Base-by-base conservation (phyloP, 2,888 invertebrate species). In the Phalera bucephala region DNA sequence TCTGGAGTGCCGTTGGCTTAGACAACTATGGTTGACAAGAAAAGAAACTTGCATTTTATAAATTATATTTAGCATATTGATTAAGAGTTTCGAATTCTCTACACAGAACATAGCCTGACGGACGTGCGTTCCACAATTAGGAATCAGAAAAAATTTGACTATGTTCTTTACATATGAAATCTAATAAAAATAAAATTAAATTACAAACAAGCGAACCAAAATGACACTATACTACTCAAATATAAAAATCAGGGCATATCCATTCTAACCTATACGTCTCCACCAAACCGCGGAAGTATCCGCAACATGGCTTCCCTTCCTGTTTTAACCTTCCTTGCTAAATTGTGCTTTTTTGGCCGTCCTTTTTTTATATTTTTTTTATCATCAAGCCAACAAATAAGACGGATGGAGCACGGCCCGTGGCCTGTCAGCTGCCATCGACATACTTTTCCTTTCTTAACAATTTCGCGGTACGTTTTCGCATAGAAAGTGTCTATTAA, bases 251-350 rank as follows among this genome's bases (percentile, higher is more conserved):
- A 12, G 13, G 30, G 25, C 31, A 51, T 34, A 45, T 82, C 85
- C 77, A 76, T 36, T 54, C 19, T 62, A 70, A 36, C 17, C 42
- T 34, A 26, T 4, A 3, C 62, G 30, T 17, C 20, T 33, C n/a
- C 40, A 23, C 12, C 13, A 66, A 66, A 85, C 85, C 87, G 55
- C 88, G 88, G 88, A 88, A 88, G 82, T 82, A 52, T 64, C 86
- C 87, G 62, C 88, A 84, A 75, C 64, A 75, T 74, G 80, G 81
- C 80, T 69, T 81, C 82, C 85, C 86, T 87, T 86, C 87, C 87
- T 81, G 85, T 77, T 73, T 68, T 72, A 68, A 71, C 67, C 71
- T 76, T 80, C 71, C 73, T 74, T 71, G 78, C 80, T 74, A 82
- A 86, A 82, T 83, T 80, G 71, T 64, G 54, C 64, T 69, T 81